A percentile compares a stretch with the other conserved stretches of the same genome.
These are phyloP conservation scores for Eira barbara DNA, from an alignment of 2,113 vertebrate species.

Conservation along the genomic window DNA sequence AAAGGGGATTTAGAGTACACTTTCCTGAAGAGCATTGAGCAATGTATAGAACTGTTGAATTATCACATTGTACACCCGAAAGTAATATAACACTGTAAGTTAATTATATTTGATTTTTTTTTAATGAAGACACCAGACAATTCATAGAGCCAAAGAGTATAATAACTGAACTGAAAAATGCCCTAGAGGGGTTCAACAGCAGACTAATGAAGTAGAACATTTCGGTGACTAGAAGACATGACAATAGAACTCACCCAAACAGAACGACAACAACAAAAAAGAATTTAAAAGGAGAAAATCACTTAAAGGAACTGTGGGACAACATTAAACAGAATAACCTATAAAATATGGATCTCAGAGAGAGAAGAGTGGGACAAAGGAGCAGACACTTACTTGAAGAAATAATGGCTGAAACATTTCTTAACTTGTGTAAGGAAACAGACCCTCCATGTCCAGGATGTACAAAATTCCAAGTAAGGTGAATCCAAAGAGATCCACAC, in stretches of 20 bases:
- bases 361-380: background rate
- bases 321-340: background rate
- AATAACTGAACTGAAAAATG: background rate
- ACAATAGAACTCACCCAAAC: background rate
- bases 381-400: background rate
- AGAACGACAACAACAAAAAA: background rate
- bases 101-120: background rate
- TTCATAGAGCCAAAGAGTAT: background rate
- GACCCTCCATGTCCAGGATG: background rate
- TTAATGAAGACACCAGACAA: background rate
- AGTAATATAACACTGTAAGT: background rate
- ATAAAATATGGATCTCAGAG: background rate
- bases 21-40: background rate
- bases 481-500: background rate
- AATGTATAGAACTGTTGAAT: background rate
- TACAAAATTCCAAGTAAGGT: background rate
- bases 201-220: background rate
- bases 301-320: background rate
- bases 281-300: background rate
- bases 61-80: background rate
- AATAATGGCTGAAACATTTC: background rate
- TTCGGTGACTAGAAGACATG: background rate
- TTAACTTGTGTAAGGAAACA: background rate
- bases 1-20: background rate
- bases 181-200: background rate